phyloP scores from a whole-genome alignment of 92 coral and sea anemone genomes.

The Pocillopora grandis region DNA sequence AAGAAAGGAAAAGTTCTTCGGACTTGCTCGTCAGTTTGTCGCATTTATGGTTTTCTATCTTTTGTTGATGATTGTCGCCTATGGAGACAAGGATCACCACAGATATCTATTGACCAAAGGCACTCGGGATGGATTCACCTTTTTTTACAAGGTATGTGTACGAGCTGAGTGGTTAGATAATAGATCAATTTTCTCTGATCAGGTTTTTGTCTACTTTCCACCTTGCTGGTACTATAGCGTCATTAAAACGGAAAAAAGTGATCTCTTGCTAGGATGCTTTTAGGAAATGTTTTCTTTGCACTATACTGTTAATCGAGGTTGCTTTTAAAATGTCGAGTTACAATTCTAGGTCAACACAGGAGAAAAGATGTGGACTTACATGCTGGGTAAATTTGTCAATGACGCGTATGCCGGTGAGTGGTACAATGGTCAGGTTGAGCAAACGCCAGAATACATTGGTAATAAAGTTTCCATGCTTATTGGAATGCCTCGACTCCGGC shows the following conservation, averaged over 20 bases:
- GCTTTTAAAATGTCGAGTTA: too few relatives aligned
- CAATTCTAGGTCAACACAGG: conserved; percentile 18
- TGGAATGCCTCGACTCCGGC: conserved; percentile 62
- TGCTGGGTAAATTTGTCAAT: conserved; percentile 28
- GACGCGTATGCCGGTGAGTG: conserved; percentile 43
- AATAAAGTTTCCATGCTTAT: conserved; percentile 37
- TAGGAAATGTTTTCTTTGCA: too few relatives aligned
- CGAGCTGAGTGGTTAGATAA: too few relatives aligned
- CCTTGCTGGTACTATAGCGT: too few relatives aligned
- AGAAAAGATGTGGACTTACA: conserved; percentile 34
- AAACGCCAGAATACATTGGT: conserved; percentile 36
- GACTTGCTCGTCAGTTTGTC: conserved; percentile 13
- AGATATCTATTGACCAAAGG: conserved; percentile 36
- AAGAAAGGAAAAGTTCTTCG: conserved; percentile 13
- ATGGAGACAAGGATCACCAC: conserved; percentile 30
- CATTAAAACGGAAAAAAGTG: too few relatives aligned
- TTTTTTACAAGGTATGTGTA: conserved; percentile 18
- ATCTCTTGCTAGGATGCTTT: too few relatives aligned
- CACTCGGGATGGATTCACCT: conserved; percentile 29
- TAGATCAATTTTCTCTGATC: too few relatives aligned
- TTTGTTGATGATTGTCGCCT: conserved; percentile 17
- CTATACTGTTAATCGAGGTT: too few relatives aligned
- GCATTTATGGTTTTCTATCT: conserved; percentile 30
- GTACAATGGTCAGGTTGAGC: conserved; percentile 54
- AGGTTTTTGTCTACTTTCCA: too few relatives aligned